phyloP scores from a whole-genome alignment of 1,140 invertebrate genomes.

The Coenobita brevimanus region DNA sequence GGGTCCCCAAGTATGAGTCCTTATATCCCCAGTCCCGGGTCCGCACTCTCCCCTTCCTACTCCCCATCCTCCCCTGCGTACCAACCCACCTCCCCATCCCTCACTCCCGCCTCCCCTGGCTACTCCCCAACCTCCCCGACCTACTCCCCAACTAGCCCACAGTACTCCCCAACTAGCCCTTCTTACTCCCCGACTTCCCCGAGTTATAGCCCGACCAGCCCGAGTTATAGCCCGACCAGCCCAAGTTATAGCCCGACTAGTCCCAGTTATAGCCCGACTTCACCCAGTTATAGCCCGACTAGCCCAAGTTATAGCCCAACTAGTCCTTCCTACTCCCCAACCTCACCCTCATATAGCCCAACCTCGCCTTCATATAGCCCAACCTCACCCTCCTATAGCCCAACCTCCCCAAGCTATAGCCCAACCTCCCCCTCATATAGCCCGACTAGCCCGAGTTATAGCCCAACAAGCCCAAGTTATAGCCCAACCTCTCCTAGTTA shows the following conservation, averaged over 20 bases:
- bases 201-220: slow-evolving; percentile 78
- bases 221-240: slow-evolving; percentile 78
- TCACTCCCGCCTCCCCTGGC: slow-evolving; percentile 82
- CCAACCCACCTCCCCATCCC: slow-evolving; percentile 88
- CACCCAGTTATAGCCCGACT: slow-evolving; percentile 81
- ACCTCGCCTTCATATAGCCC: slow-evolving; percentile 85
- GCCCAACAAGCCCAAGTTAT: slow-evolving; percentile 78
- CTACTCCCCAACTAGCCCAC: slow-evolving; percentile 89
- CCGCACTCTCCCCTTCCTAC: slow-evolving; percentile 81
- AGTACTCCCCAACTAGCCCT: slow-evolving; percentile 86
- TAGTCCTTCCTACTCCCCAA: slow-evolving; percentile 76
- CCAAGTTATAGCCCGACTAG: slow-evolving; percentile 87
- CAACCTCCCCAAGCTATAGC: slow-evolving; percentile 78
- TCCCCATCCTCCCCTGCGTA: slow-evolving; percentile 87
- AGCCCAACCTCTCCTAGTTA: slow-evolving; percentile 81
- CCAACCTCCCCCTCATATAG: slow-evolving; percentile 75
- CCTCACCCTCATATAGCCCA: slow-evolving; percentile 84
- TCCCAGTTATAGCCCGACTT: slow-evolving; percentile 84
- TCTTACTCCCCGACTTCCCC: slow-evolving; percentile 75
- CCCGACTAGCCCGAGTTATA: slow-evolving; percentile 76
- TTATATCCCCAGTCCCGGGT: slow-evolving; percentile 85
- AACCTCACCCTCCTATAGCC: slow-evolving; percentile 82
- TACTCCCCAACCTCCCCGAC: slow-evolving; percentile 84
- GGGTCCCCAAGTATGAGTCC: slow-evolving; percentile 84
- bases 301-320: slow-evolving; percentile 83